Conservation (phyloP, 2,888 invertebrate species). For the Timema podura region DNA sequence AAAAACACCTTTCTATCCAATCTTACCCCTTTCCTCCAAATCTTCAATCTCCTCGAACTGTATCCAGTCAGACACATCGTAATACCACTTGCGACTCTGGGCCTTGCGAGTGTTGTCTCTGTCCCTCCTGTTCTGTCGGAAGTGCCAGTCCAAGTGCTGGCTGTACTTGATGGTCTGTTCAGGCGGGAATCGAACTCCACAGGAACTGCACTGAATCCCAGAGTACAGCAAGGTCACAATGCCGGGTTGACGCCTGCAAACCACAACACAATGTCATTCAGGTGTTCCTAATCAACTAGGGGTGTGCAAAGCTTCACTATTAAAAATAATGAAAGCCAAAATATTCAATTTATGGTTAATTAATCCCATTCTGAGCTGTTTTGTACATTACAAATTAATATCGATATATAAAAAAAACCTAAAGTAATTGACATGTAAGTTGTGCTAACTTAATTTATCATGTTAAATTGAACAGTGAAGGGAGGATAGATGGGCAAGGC, state of each 20-base stretch:
- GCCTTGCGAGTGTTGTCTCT: slow-evolving; percentile 80
- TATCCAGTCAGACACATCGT: slow-evolving; percentile 85
- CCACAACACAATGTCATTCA: too few species aligned
- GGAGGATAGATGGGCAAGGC: too few species aligned
- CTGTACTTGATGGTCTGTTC: slow-evolving; percentile 87
- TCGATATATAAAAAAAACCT: too few species aligned
- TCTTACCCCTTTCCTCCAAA: slow-evolving; percentile 82
- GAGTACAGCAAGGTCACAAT: slow-evolving; percentile 70
- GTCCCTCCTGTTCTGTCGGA: slow-evolving; percentile 86
- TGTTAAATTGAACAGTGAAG: background rate
- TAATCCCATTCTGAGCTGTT: too few species aligned
- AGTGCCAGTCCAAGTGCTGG: slow-evolving; percentile 98
- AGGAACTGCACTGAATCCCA: slow-evolving; percentile 95
- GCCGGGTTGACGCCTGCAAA: slow-evolving; percentile 63
- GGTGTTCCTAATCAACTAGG: too few species aligned
- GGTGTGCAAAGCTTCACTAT: too few species aligned
- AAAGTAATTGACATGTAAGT: too few species aligned
- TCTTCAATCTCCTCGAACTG: slow-evolving; percentile 93
- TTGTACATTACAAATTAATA: too few species aligned
- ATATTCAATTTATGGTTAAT: too few species aligned
- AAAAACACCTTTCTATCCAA: too few species aligned
- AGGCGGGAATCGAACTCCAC: slow-evolving; percentile 89
- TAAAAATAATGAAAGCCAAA: too few species aligned
- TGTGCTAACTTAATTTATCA: too few species aligned
- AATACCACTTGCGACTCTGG: slow-evolving; percentile 85